phyloP scores from a whole-genome alignment of 1,140 invertebrate genomes.

The Lamellibrachia luymesi region DNA sequence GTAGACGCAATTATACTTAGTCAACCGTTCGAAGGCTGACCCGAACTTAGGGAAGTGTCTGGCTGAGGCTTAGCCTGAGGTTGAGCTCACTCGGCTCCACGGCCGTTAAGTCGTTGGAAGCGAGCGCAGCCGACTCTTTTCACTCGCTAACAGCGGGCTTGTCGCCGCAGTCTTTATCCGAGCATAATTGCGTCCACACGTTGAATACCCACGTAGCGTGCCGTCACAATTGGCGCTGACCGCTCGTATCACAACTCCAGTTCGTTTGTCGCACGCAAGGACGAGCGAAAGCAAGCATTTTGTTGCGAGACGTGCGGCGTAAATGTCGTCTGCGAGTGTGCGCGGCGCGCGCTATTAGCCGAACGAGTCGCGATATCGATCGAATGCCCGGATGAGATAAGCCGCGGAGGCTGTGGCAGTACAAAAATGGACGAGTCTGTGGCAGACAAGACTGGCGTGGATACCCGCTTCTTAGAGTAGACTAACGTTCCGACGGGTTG shows the following conservation, averaged over 20 bases:
- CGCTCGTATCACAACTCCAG: background rate
- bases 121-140: background rate
- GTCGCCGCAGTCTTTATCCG: background rate
- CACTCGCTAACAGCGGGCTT: background rate
- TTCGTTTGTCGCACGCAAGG: background rate
- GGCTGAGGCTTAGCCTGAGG: background rate
- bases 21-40: background rate
- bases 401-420: constrained; percentile 1
- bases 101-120: background rate
- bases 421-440: background rate
- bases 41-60: background rate
- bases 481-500: background rate
- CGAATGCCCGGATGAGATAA: constrained; percentile 3
- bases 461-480: background rate
- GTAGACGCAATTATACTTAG: background rate
- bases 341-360: constrained; percentile 1
- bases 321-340: background rate
- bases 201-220: background rate
- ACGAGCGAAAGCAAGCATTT: background rate
- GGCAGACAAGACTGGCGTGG: background rate
- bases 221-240: background rate
- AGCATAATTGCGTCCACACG: background rate
- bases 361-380: background rate
- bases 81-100: no score
- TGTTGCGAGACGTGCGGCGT: background rate